These are phyloP conservation scores for Papilio machaon DNA, from an alignment of 1,140 invertebrate genomes.

Conservation along the genomic window DNA sequence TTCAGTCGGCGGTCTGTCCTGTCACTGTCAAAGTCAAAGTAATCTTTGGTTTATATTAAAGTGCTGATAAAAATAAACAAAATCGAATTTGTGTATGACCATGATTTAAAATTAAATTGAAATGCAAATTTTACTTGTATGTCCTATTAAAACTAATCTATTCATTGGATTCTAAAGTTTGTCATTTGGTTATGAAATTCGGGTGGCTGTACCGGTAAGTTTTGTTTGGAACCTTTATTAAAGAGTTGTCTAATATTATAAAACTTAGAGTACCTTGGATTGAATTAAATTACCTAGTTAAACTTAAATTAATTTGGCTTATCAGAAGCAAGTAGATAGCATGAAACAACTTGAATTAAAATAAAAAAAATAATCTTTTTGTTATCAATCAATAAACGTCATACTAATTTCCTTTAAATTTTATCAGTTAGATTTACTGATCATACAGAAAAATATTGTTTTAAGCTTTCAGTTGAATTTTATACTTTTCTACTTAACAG, in stretches of 20 bases:
- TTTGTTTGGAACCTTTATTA: not conserved
- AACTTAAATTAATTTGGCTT: not conserved
- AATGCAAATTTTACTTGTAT: not conserved
- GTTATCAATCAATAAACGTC: conserved; percentile 5
- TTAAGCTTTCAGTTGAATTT: not conserved
- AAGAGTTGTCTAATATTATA: not conserved
- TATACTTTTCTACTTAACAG: not conserved
- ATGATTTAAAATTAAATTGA: conserved; percentile 12
- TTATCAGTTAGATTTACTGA: not conserved
- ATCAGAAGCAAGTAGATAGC: not conserved
- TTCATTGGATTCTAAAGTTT: not conserved
- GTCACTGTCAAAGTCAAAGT: not conserved
- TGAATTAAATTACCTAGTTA: not conserved
- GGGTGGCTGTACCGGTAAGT: not conserved
- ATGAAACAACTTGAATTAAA: not conserved
- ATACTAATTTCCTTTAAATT: not conserved
- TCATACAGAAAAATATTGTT: not conserved
- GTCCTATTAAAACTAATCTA: not conserved
- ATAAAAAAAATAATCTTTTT: not conserved
- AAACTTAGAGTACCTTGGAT: not conserved
- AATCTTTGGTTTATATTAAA: not conserved
- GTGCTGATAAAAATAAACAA: conserved; percentile 1
- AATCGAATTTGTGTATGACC: not conserved
- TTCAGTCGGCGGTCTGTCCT: not conserved
- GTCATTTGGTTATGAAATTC: not conserved